Evolutionary conservation across 1,140 invertebrate species (phyloP), one percentile per base, ranked within the genome.

Genomic region (Hirudo medicinalis): DNA sequence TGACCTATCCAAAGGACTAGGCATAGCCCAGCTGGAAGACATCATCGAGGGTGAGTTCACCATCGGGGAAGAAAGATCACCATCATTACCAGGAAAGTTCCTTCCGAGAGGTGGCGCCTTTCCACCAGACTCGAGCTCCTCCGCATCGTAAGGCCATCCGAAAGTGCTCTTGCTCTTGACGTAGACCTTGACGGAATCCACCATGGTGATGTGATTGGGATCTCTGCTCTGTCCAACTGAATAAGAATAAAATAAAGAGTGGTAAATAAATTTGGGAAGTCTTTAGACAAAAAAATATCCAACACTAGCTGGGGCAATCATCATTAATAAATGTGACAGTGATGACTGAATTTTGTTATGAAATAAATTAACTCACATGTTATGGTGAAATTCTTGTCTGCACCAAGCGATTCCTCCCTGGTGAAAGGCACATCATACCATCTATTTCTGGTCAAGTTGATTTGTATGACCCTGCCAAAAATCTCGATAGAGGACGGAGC

Each of bases 361-460:
- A 32, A 63, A n/a, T n/a, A n/a, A n/a, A n/a, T n/a, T n/a, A 25
- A 75, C 78, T 79, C 75, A 81, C 80, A 94, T 54, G 87, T 87
- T n/a, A 97, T 87, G 0, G 86, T 86, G 1, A 96, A 80, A 77
- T 94, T 92, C 82, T 95, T 95, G 79, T 97, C 94, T 25, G 91
- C 91, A 76, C 89, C 88, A 4, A 97, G 81, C 68, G 91, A 93
- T 83, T 98, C 94, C 78, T 97, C 94, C 72, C 92, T 85, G 0
- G 92, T 94, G 55, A 97, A 86, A 0, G 94, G 93, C 72, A 97
- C 87, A 80, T 97, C 94, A 80, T 91, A 96, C 94, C 94, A 97
- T 19, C 94, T 86, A 74, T 88, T 88, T 67, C 91, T 85, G 0
- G 86, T 87, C 6, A 91, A 83, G 19, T 77, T 77, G 57, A 92